Percentiles rank a stretch among this genome's conserved stretches.
These are phyloP conservation scores for Trididemnum miniatum DNA, from an alignment of 23 tunicate species.

Conservation along the genomic window DNA sequence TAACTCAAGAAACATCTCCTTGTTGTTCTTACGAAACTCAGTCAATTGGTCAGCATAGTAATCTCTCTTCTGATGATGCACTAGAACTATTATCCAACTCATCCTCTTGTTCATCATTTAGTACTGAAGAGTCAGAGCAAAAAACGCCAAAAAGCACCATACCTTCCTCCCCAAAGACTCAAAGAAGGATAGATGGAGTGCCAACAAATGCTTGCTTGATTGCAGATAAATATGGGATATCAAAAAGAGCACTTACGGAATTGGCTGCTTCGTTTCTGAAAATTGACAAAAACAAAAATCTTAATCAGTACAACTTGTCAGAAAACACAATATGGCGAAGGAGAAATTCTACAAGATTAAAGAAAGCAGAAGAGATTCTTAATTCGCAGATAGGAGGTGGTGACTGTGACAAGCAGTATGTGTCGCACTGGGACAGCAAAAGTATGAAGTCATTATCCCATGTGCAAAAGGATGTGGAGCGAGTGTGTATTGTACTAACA, in stretches of 20 bases:
- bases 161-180: neutral
- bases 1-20: neutral
- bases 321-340: neutral
- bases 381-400: no score
- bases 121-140: neutral
- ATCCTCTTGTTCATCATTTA: neutral
- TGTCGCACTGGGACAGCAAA: no score
- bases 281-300: no score
- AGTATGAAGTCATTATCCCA: no score
- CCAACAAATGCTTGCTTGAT: neutral
- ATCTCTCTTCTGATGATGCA: neutral
- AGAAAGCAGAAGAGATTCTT: no score
- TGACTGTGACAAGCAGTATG: neutral
- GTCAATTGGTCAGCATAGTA: neutral
- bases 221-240: conserved; percentile 5
- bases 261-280: conserved; percentile 5
- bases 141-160: no score
- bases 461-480: no score
- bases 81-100: neutral
- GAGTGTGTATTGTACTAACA: no score
- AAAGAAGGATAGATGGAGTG: neutral
- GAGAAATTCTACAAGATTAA: no score
- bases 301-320: conserved; percentile 4
- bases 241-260: conserved; percentile 6
- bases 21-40: neutral